A percentile compares a stretch with the other conserved stretches of the same genome.
These are phyloP conservation scores for Antechinus flavipes DNA, from an alignment of 2,113 vertebrate species.

Conservation along the genomic window DNA sequence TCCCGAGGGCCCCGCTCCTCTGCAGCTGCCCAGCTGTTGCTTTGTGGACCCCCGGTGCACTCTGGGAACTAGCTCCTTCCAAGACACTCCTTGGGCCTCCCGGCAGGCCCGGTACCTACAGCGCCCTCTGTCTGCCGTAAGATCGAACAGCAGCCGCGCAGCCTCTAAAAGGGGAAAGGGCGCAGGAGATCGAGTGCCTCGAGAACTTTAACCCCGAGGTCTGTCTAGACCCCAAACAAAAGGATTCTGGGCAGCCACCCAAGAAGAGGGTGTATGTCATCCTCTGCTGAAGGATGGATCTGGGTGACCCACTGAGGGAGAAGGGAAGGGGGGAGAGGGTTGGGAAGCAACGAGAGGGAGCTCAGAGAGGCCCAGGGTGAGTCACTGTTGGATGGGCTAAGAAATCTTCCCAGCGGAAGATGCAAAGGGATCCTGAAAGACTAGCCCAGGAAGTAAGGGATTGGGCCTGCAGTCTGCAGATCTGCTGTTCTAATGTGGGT, in stretches of 20 bases:
- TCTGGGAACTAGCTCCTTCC: conserved; percentile 31
- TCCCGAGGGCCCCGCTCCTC: not conserved
- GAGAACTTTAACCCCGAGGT: not conserved
- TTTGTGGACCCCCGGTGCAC: conserved; percentile 60
- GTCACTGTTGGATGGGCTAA: too few relatives aligned
- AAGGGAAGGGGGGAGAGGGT: not conserved
- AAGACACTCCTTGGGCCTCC: conserved; percentile 48
- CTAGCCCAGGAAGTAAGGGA: too few relatives aligned
- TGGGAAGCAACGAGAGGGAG: not conserved
- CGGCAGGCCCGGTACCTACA: not conserved
- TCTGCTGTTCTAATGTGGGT: not conserved
- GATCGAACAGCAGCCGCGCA: not conserved
- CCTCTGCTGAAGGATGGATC: not conserved
- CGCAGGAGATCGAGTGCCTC: not conserved
- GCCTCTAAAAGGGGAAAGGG: not conserved
- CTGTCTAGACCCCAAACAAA: not conserved
- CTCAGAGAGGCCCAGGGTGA: too few relatives aligned
- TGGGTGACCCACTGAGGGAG: too few relatives aligned
- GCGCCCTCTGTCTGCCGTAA: conserved; percentile 60
- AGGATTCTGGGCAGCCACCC: too few relatives aligned
- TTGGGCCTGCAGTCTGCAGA: too few relatives aligned
- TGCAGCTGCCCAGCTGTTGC: conserved; percentile 47
- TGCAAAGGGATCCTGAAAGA: too few relatives aligned
- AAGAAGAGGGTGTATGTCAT: not conserved
- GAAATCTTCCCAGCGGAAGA: too few relatives aligned